Percentiles rank a stretch among this genome's conserved stretches.
phyloP scores from a whole-genome alignment of 1,140 invertebrate genomes.

The Trichonephila clavata region DNA sequence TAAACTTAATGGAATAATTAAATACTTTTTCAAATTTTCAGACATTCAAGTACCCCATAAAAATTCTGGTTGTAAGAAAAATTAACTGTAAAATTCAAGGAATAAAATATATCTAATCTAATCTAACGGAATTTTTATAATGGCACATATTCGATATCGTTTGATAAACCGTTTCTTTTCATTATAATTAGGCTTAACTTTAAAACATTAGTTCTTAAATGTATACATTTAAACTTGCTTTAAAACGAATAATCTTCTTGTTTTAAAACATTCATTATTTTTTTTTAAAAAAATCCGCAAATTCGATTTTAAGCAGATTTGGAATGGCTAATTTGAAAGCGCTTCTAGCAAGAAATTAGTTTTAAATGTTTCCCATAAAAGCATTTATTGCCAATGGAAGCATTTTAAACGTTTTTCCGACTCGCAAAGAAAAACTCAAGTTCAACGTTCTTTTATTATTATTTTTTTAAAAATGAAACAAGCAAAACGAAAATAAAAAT shows the following conservation, averaged over 20 bases:
- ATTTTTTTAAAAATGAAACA: background rate
- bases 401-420: background rate
- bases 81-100: too few relatives aligned
- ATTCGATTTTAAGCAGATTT: background rate
- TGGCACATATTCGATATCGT: too few relatives aligned
- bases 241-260: background rate
- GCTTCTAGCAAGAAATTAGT: background rate
- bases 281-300: background rate
- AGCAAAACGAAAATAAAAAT: constrained; percentile 8
- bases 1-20: too few relatives aligned
- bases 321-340: background rate
- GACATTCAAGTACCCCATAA: too few relatives aligned
- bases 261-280: background rate
- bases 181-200: too few relatives aligned
- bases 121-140: too few relatives aligned
- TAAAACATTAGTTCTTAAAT: too few relatives aligned
- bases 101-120: too few relatives aligned
- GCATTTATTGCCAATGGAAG: constrained; percentile 27
- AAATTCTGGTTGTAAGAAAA: too few relatives aligned
- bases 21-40: too few relatives aligned
- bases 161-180: too few relatives aligned
- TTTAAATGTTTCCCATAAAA: constrained; percentile 10
- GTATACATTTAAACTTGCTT: background rate
- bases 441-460: background rate
- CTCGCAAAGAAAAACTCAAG: background rate